Conservation (phyloP, 2,888 invertebrate genomes). For the Sarcophaga carnaria region DNA sequence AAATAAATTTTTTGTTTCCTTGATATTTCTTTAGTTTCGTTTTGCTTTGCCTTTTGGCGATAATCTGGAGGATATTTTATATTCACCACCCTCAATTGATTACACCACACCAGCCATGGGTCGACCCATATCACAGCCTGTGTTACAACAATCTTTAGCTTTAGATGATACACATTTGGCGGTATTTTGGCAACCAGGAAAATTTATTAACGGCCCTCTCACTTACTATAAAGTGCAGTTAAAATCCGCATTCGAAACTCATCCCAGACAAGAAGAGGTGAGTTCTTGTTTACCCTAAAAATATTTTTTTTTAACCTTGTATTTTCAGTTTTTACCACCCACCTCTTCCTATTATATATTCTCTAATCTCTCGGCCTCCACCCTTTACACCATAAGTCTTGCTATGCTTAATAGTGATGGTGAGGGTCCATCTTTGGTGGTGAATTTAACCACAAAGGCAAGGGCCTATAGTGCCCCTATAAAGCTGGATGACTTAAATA, state of each 20-base stretch:
- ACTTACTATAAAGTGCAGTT: conserved; percentile 92
- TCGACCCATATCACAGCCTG: conserved; percentile 89
- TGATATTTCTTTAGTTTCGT: conserved; percentile 86
- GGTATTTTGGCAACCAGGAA: conserved; percentile 94
- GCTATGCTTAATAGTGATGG: conserved; percentile 91
- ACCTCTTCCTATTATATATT: conserved; percentile 70
- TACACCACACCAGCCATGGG: conserved; percentile 89
- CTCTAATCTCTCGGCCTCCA: conserved; percentile 86
- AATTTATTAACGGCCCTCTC: conserved; percentile 93
- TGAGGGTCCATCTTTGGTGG: conserved; percentile 88
- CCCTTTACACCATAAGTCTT: conserved; percentile 88
- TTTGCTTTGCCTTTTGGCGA: conserved; percentile 90
- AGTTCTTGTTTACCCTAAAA: conserved; percentile 22
- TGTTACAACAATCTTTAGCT: conserved; percentile 88
- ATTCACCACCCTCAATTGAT: conserved; percentile 89
- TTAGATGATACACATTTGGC: conserved; percentile 92
- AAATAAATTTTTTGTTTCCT: not conserved
- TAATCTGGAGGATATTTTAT: conserved; percentile 86
- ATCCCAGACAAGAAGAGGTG: conserved; percentile 84
- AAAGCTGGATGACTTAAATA: conserved; percentile 65
- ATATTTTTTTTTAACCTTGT: not conserved
- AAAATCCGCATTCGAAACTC: not conserved
- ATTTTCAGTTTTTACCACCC: conserved; percentile 33
- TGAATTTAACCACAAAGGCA: conserved; percentile 85
- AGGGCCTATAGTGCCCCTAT: not conserved